Evolutionary conservation across 2,888 invertebrate species (phyloP).

Genomic region (Parnassius glacialis): DNA sequence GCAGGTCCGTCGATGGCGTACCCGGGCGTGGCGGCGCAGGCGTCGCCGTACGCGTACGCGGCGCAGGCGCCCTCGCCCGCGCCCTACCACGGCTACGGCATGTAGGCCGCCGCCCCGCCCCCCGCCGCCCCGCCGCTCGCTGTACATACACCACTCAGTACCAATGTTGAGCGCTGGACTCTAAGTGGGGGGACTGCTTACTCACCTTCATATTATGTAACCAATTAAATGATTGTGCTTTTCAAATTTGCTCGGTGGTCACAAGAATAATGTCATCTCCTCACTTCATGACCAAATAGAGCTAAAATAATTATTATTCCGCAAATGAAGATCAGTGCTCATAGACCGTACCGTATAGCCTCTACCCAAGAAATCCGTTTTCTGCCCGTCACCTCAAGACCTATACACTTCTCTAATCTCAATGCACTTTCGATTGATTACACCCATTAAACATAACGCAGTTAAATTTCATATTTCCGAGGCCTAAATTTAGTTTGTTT

Average conservation of each 20-base stretch:
- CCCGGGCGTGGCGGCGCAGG: conserved; percentile 65
- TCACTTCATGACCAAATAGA: no score
- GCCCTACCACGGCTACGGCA: conserved; percentile 80
- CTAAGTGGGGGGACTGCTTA: no score
- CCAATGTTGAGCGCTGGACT: background rate
- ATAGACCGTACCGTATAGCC: no score
- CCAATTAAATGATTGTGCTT: no score
- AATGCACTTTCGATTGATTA: conserved; percentile 12
- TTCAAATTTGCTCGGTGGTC: no score
- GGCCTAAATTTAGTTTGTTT: conserved; percentile 22
- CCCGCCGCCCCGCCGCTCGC: conserved; percentile 29
- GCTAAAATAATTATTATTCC: no score
- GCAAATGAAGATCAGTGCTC: no score
- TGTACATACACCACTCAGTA: conserved; percentile 18
- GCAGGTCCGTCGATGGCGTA: conserved; percentile 77
- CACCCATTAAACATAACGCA: background rate
- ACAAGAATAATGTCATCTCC: no score
- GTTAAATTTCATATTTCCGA: background rate
- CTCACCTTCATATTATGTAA: no score
- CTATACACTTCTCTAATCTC: background rate
- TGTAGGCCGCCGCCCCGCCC: conserved; percentile 59
- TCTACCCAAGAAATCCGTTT: no score
- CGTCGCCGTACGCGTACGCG: conserved; percentile 76
- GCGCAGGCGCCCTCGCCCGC: conserved; percentile 77
- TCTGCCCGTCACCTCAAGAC: background rate